These are phyloP conservation scores for Danio tinwini DNA, from an alignment of 2,797 vertebrate genomes.

Conservation along the genomic window DNA sequence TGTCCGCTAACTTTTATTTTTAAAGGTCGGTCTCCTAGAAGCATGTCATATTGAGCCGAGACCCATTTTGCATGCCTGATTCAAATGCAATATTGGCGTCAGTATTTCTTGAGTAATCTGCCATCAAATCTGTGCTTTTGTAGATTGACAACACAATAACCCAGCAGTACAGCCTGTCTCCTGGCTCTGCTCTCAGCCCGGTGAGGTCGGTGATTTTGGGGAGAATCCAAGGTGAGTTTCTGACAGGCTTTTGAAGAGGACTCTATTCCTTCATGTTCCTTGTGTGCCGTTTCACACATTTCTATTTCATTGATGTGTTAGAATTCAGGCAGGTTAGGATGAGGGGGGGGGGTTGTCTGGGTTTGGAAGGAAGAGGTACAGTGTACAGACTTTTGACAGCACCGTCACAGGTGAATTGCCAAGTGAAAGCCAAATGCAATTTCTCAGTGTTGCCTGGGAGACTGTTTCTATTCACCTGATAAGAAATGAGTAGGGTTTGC, in stretches of 20 bases:
- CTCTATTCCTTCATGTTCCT: slow-evolving; percentile 26
- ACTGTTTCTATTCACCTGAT: slow-evolving; percentile 46
- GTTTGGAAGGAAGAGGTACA: slow-evolving; percentile 17
- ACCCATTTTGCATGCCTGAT: neutral
- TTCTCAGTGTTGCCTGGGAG: slow-evolving; percentile 56
- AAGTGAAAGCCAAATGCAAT: slow-evolving; percentile 58
- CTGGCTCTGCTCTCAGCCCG: slow-evolving; percentile 84
- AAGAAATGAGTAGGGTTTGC: slow-evolving; percentile 36
- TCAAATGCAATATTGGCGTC: slow-evolving; percentile 6
- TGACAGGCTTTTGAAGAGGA: slow-evolving; percentile 14
- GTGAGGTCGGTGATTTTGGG: slow-evolving; percentile 90
- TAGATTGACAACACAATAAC: slow-evolving; percentile 90
- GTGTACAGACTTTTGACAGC: slow-evolving; percentile 50
- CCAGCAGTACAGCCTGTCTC: slow-evolving; percentile 89
- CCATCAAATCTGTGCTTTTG: slow-evolving; percentile 57
- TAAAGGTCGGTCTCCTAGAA: no score
- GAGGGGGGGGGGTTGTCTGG: slow-evolving; percentile 33
- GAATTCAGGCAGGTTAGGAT: slow-evolving; percentile 45
- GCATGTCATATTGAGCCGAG: no score
- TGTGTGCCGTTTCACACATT: slow-evolving; percentile 21
- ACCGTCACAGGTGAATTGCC: slow-evolving; percentile 54
- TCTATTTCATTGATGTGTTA: slow-evolving; percentile 30
- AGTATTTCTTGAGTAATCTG: slow-evolving; percentile 25
- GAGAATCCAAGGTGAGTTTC: slow-evolving; percentile 87
- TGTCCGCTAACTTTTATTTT: no score